phyloP scores from a whole-genome alignment of 2,888 invertebrate species.

The Apotomis capreana region DNA sequence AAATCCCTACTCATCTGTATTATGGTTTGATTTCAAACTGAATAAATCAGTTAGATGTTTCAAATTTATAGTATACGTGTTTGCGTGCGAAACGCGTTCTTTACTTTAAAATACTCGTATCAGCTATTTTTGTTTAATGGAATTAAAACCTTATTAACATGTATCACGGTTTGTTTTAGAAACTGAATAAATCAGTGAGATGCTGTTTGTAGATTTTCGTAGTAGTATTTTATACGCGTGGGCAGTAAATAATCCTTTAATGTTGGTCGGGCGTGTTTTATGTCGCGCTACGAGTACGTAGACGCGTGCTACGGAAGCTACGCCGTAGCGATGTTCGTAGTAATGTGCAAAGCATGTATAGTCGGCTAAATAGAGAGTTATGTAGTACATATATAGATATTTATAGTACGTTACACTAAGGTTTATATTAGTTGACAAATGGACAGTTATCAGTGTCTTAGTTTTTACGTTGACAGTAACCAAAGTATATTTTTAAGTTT shows the following conservation, averaged over 20 bases:
- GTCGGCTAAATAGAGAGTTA: no score
- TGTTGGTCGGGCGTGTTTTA: conserved; percentile 13
- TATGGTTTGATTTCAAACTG: conserved; percentile 4
- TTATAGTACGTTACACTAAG: no score
- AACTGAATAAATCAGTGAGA: background rate
- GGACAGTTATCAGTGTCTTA: no score
- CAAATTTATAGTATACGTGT: conserved; percentile 19
- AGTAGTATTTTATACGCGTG: conserved; percentile 8
- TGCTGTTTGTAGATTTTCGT: background rate
- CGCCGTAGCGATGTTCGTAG: conserved; percentile 28
- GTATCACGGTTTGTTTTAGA: conserved; percentile 1
- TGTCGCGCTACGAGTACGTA: conserved; percentile 25
- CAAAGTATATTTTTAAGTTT: no score
- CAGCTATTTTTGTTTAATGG: background rate
- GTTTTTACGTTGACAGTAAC: no score
- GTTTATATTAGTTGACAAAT: no score
- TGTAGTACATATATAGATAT: no score
- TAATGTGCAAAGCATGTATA: conserved; percentile 1
- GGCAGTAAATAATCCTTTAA: conserved; percentile 24
- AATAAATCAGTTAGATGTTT: background rate
- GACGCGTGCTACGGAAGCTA: conserved; percentile 32
- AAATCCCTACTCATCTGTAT: background rate
- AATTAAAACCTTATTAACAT: conserved; percentile 9
- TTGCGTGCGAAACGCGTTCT: conserved; percentile 14
- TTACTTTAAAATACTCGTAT: conserved; percentile 2